These are phyloP conservation scores for Drosophila prostipennis DNA, from an alignment of 2,888 invertebrate genomes.

Conservation along the genomic window DNA sequence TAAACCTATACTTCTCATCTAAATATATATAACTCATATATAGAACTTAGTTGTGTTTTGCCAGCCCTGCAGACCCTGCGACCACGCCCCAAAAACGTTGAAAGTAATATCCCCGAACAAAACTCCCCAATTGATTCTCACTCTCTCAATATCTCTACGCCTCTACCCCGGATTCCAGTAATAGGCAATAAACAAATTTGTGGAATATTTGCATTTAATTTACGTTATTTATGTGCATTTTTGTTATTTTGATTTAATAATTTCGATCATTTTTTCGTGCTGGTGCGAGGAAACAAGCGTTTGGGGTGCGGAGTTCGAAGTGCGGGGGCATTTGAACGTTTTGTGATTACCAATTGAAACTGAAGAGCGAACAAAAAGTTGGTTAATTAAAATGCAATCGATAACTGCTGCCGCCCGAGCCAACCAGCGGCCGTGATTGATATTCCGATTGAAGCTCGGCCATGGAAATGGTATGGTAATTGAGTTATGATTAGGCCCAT, in stretches of 20 bases:
- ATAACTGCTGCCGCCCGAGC: constrained; percentile 37
- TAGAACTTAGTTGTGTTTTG: constrained; percentile 72
- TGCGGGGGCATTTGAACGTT: constrained; percentile 18
- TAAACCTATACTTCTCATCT: constrained; percentile 35
- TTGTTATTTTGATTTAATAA: constrained; percentile 48
- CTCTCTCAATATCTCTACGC: constrained; percentile 24
- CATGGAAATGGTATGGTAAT: constrained; percentile 33
- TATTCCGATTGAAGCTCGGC: constrained; percentile 12
- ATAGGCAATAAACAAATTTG: constrained; percentile 48
- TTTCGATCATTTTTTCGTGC: constrained; percentile 51
- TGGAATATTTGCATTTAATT: constrained; percentile 60
- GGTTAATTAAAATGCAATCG: constrained; percentile 73
- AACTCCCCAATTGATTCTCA: constrained; percentile 47
- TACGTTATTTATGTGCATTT: constrained; percentile 62
- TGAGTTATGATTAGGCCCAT: constrained; percentile 49
- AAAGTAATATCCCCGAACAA: constrained; percentile 49
- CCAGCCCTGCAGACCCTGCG: constrained; percentile 66
- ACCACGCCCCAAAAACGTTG: constrained; percentile 54
- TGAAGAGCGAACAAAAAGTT: constrained; percentile 55
- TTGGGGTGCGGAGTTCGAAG: neutral
- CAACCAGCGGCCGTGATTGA: constrained; percentile 31
- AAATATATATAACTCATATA: constrained; percentile 4
- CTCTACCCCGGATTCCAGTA: constrained; percentile 32
- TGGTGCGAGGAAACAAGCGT: neutral
- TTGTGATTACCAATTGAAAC: constrained; percentile 40